Percentiles rank a stretch among this genome's conserved stretches.
These are phyloP conservation scores for Grammomys surdaster DNA, from an alignment of 2,113 vertebrate genomes.

Conservation along the genomic window DNA sequence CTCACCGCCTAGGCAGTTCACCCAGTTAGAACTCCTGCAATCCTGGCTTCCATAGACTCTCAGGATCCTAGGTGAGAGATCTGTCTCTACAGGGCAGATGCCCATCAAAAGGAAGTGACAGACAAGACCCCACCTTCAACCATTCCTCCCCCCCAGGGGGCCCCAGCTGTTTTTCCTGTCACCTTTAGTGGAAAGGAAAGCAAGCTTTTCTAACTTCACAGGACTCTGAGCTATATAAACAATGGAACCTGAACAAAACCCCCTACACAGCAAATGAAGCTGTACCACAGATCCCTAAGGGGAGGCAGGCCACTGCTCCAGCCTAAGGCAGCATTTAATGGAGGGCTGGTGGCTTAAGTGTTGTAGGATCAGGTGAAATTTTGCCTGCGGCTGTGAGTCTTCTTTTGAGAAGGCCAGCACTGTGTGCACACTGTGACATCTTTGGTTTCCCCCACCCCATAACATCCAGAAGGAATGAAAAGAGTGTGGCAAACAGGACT, in stretches of 20 bases:
- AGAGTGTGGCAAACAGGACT: neutral
- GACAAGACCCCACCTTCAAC: neutral
- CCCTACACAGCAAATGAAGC: constrained; percentile 40
- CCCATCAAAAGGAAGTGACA: neutral
- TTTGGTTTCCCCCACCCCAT: neutral
- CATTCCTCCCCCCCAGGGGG: neutral
- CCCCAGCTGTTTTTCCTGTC: neutral
- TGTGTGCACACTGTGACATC: neutral
- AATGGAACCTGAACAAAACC: constrained; percentile 39
- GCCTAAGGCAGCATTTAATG: neutral
- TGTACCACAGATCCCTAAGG: constrained; percentile 11
- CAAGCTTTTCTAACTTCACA: constrained; percentile 58
- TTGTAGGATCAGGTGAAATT: neutral
- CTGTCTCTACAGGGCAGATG: neutral
- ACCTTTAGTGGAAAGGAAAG: constrained; percentile 64
- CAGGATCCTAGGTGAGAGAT: neutral
- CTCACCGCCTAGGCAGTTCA: neutral
- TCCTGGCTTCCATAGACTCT: neutral
- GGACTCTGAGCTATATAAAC: constrained; percentile 65
- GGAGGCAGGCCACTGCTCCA: neutral
- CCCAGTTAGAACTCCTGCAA: neutral
- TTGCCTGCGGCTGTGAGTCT: neutral
- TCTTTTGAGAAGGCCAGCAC: neutral
- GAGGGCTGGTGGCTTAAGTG: neutral
- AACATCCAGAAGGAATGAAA: too few relatives aligned